Base-by-base conservation (phyloP, 2,888 invertebrate species). In the Cistogaster globosa region DNA sequence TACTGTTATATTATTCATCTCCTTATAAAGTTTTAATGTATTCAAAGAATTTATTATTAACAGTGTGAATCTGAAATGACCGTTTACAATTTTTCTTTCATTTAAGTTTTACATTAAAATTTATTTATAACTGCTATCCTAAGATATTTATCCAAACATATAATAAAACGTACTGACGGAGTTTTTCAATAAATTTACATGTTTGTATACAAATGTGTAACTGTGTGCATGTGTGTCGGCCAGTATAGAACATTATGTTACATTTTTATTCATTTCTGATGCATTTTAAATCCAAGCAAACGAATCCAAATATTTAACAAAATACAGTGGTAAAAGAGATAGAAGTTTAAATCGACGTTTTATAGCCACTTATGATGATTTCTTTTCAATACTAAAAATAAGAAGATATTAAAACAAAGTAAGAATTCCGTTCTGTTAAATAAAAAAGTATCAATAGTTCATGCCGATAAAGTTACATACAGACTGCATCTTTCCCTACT, bases 321-420 rank as follows among this genome's bases (percentile, higher is more conserved):
- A 89, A 80, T 77, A 89, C 89, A 87, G 89, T 89, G 90, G 89
- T 90, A 89, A 89, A 90, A 60, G 12, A 88, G 88, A 88, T 88
- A 88, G 82, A 89, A 89, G 89, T 89, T 90, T 90, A 88, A 89
- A 88, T 83, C 79, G 88, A 87, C 89, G 87, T 90, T 90, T 90
- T 90, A 90, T 91, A 89, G 91, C 89, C 91, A 90, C 90, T 90
- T 90, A 88, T 86, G 87, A 88, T 89, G 90, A 90, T 90, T 90
- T 90, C 89, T 88, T 88, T 88, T 87, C 87, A 87, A 83, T 75
- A 69, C 62, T 76, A 12, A 48, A 48, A 48, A 48, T 14, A 16
- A 14, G 12, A 48, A 48, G 6, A 48, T 58, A 42, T 71, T 12
- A 63, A 71, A 45, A 36, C 22, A 38, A 74, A 38, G 16, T 20